Evolutionary conservation across 2,888 invertebrate species (phyloP), one percentile per base, ranked within the genome.

Genomic region (Phengaris alcon): DNA sequence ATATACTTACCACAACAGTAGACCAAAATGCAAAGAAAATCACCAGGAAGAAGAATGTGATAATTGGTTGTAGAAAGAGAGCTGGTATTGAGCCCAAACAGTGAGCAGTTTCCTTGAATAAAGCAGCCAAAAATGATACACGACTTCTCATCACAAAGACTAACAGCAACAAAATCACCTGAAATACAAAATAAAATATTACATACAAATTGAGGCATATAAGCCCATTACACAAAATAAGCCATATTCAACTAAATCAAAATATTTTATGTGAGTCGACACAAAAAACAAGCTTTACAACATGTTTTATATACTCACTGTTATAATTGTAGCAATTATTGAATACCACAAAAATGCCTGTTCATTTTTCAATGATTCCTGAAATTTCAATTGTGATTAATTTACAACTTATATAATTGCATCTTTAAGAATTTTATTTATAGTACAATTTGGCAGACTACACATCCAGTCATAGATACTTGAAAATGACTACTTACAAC

Each of bases 91-190:
- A 96, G 76, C 96, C 95, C 81, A 99, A 94, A 84, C 98, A 98
- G 82, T 96, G 95, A 13, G 98, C 97, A 0, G 98, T 98, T 90
- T 98, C 98, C 84, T 96, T 96, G 86, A 99, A 98, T 77, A 99
- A 90, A 35, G 96, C 95, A 0, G 97, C 96, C 82, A 98, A 93
- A 83, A 98, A 97, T 59, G 96, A 95, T 0, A 98, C 95, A 82
- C 97, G 95, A 81, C 97, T 96, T 74, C 97, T 94, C 92, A 98
- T 95, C 80, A 96, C 95, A 83, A 96, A 95, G 52, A 97, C 95
- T 68, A 97, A 93, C 57, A 97, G 89, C 70, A 97, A 86, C 74
- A 98, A 90, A 76, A 97, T 94, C 0, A 96, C 87, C 97, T 97
- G 86, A 75, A 78, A 77, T 73, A 72, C 76, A 75, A 69, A 77